Evolutionary conservation across 2,113 vertebrate species (phyloP).

Genomic region (Gnathonemus echidnorhynchus): DNA sequence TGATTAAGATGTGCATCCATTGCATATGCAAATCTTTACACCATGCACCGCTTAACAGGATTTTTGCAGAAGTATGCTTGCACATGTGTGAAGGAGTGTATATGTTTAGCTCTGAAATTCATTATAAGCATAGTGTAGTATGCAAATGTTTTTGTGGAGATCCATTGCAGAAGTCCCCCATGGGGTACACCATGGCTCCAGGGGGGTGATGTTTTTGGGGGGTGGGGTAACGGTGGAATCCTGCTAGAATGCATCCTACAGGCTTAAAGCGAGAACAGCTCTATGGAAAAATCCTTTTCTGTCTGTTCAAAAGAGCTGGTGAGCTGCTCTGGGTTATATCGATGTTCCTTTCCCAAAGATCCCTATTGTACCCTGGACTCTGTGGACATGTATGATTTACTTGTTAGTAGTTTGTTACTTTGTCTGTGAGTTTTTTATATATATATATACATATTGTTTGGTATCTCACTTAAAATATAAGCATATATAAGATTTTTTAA

Average conservation of each 20-base stretch:
- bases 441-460: background rate
- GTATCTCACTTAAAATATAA: background rate
- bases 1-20: constrained; percentile 45
- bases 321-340: background rate
- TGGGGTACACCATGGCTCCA: background rate
- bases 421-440: background rate
- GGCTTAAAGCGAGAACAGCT: background rate
- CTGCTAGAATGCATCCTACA: background rate
- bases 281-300: background rate
- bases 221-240: constrained; percentile 9
- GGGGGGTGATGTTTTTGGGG: background rate
- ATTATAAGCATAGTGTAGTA: background rate
- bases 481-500: background rate
- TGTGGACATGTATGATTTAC: background rate
- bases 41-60: background rate
- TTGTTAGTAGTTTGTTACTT: background rate
- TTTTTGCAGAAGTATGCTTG: background rate
- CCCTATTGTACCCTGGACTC: background rate
- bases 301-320: background rate
- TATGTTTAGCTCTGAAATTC: background rate
- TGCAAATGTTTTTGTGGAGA: constrained; percentile 29
- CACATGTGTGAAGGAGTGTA: background rate
- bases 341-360: background rate
- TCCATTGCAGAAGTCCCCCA: constrained; percentile 31
- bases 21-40: background rate